phyloP scores from a whole-genome alignment of 2,797 vertebrate genomes.

The Lagorchestes hirsutus region DNA sequence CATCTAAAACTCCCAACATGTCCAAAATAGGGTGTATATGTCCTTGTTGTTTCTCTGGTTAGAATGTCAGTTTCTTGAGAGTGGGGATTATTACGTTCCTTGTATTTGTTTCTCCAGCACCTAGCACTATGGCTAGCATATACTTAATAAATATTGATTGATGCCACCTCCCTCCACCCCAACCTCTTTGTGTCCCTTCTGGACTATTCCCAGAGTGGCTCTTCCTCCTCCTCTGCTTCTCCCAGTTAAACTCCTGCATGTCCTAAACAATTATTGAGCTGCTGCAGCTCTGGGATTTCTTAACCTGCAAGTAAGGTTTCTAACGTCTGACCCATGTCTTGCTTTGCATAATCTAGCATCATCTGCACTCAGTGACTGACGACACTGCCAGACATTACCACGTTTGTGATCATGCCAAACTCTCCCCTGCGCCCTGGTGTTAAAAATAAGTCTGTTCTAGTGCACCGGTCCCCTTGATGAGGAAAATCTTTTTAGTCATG shows the following conservation, averaged over 20 bases:
- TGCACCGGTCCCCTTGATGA: neutral
- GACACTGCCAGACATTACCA: neutral
- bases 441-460: conserved; percentile 1
- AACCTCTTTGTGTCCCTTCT: neutral
- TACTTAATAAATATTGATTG: neutral
- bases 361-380: neutral
- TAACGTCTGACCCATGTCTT: neutral
- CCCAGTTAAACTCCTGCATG: conserved; percentile 8
- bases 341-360: conserved; percentile 22
- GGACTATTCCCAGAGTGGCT: conserved; percentile 4
- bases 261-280: neutral
- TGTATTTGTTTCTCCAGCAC: neutral
- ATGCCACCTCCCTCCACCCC: neutral
- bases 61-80: neutral
- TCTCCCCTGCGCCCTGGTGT: conserved; percentile 16
- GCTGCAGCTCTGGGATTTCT: conserved; percentile 6
- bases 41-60: neutral
- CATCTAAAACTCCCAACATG: neutral
- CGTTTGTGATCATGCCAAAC: neutral
- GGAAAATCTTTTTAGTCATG: neutral
- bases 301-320: conserved; percentile 28
- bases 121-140: neutral
- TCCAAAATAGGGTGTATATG: neutral
- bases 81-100: neutral
- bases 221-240: neutral